Base-by-base conservation (phyloP, 1,140 invertebrate species). In the Bombus waltoni region DNA sequence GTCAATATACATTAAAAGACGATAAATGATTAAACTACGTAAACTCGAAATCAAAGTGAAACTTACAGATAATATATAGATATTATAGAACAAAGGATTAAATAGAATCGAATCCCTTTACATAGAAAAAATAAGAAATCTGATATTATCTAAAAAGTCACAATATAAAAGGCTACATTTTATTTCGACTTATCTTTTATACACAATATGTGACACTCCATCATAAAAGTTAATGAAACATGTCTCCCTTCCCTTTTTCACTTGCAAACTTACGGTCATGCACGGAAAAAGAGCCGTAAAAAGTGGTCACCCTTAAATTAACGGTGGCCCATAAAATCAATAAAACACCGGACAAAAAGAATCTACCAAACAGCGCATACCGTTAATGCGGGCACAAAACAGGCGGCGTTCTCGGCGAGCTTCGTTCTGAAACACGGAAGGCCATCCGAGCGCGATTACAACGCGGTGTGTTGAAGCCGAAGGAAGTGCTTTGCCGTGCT, bases 381-480 rank as follows among this genome's bases (percentile, higher is more conserved):
- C 75, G 75, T 77, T 77, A 77, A 77, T 15, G 53, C 35, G 75
- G 11, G 38, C 25, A 40, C 35, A n/a, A 77, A 77, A 62, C 22
- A n/a, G 5, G 38, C 28, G 25, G 22, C 35, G 28, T 28, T 35
- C 44, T n/a, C n/a, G 13, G 18, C 32, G 81, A 15, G 62, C 38
- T 71, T 47, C 22, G 84, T 18, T 53, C 75, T 38, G 79, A 1
- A 71, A 47, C 32, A 42, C 57, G 83, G 75, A 47, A 73, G 38
- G 44, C 74, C 72, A 47, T 74, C 72, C 74, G 74, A 59, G 28
- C 74, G 74, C 47, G 74, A 59, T 76, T 76, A 76, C 74, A 76
- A 76, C 59, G 74, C 44, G 47, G 32, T 53, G 73, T 4, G 44
- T 35, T 18, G 35, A 22, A n/a, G 32, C 35, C n/a, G 32, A 28